Base-by-base conservation (phyloP, 2,888 invertebrate species). In the Lordiphosa fenestrarum region DNA sequence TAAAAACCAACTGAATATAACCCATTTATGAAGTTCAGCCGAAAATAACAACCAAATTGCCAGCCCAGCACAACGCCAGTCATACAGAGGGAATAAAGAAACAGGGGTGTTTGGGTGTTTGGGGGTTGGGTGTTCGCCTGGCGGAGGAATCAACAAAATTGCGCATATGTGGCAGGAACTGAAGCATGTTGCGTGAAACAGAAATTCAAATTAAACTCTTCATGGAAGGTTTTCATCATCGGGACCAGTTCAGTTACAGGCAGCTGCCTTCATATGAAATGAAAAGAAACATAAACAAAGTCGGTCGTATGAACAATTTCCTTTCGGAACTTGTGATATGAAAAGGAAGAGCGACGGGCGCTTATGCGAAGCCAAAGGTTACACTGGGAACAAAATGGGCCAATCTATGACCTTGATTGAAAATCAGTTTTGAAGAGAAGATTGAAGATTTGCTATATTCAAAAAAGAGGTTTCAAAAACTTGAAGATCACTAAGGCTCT, bases 171-270 rank as follows among this genome's bases (percentile, higher is more conserved):
- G 69, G 69, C 69, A 54, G 49, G 36, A 64, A 64, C 71, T 71
- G 62, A 52, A 57, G 52, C 58, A 49, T 30, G 42, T 37, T 46
- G 44, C 53, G 61, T 44, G 62, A 53, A 77, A 72, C 65, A 53
- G 70, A 77, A 83, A 80, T 74, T 80, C 77, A 81, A 83, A 80
- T 80, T 74, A 67, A 70, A 67, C 71, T 83, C 70, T 68, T 63
- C 66, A 69, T 69, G 38, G 62, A 61, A 36, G 55, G 62, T 49
- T 66, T 42, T 51, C 53, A 36, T 38, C 42, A 25, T 33, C 25
- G 15, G 15, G 15, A 23, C 13, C 19, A 19, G 19, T 41, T 15
- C 19, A 33, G 19, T 12, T 30, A n/a, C 40, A 9, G 19, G 47
- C 23, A 4, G 35, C 19, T 42, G 47, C 33, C 57, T 47, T 35